phyloP scores from a whole-genome alignment of 1,140 invertebrate genomes.

The Contarinia nasturtii region DNA sequence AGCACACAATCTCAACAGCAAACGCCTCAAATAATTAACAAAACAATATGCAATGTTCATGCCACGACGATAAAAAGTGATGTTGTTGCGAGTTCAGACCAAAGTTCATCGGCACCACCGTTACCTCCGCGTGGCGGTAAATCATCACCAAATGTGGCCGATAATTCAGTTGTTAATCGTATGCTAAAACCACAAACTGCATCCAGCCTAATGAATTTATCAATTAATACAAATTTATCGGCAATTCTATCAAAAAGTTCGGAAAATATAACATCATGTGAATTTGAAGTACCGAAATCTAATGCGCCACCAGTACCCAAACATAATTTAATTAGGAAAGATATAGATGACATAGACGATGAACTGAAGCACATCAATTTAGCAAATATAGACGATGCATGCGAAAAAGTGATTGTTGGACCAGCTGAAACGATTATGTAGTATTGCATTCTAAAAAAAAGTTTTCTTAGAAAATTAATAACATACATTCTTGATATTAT shows the following conservation, averaged over 20 bases:
- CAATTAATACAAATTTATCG: neutral
- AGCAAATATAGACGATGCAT: conserved; percentile 13
- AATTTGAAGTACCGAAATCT: conserved; percentile 12
- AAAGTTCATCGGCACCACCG: conserved; percentile 12
- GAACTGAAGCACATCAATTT: conserved; percentile 2
- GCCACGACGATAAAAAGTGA: conserved; percentile 7
- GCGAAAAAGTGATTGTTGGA: conserved; percentile 26
- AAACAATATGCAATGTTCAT: neutral
- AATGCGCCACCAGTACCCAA: conserved; percentile 22
- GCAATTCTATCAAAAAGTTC: conserved; percentile 5
- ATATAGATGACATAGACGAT: conserved; percentile 15
- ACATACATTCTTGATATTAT: no score
- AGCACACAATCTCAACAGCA: conserved; percentile 4
- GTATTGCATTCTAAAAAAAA: no score
- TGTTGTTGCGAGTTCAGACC: neutral
- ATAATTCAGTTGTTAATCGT: conserved; percentile 14
- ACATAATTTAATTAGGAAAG: conserved; percentile 10
- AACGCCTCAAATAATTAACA: conserved; percentile 8
- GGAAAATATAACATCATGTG: conserved; percentile 14
- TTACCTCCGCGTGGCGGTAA: conserved; percentile 42
- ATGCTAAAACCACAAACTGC: conserved; percentile 11
- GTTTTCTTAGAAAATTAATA: no score
- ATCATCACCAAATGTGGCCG: conserved; percentile 30
- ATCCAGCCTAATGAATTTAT: conserved; percentile 5
- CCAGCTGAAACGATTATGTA: conserved; percentile 48